Evolutionary conservation across 2,797 vertebrate genomes (phyloP), one percentile per base, ranked within the genome.

Genomic region (Neosalanx taihuensis): DNA sequence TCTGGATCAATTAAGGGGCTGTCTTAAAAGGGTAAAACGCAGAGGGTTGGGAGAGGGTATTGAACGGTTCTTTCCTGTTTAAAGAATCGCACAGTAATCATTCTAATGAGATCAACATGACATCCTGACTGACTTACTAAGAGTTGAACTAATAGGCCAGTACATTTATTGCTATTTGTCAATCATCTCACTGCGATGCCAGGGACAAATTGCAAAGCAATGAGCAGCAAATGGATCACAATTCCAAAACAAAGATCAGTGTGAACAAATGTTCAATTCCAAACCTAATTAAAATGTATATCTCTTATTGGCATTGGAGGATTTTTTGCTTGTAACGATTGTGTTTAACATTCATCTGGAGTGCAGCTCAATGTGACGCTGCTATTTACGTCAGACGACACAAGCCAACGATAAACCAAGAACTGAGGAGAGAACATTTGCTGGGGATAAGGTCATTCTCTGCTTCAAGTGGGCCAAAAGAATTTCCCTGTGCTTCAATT

Each of bases 401-500:
- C 71, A 76, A 69, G 53, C 69, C 53, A 67, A 71, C 70, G 61
- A 69, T 64, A 53, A 70, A 59, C 60, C 41, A 60, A 70, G 69
- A 72, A 63, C 63, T 37, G 53, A 72, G 68, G 57, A 74, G 6
- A n/a, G 72, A 37, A 12, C 58, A 69, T 76, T 70, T 75, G 57
- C 29, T 63, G 70, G 53, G 58, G 68, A 76, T 71, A 76, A 78
- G 76, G 76, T 82, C 74, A 82, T 78, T 75, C 73, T 53, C 46
- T 76, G 75, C 76, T 63, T 68, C 67, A 78, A 78, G 75, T 77
- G 72, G 74, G 75, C 75, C 75, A 81, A 79, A 81, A 82, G 79
- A 72, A 77, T 83, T 75, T 76, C 72, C 70, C 64, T 64, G 41
- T 72, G 71, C 77, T 79, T 86, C 70, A 85, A 83, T 84, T 83